phyloP scores from a whole-genome alignment of 35 echinoderm and acorn worm genomes.

The Eucidaris tribuloides region DNA sequence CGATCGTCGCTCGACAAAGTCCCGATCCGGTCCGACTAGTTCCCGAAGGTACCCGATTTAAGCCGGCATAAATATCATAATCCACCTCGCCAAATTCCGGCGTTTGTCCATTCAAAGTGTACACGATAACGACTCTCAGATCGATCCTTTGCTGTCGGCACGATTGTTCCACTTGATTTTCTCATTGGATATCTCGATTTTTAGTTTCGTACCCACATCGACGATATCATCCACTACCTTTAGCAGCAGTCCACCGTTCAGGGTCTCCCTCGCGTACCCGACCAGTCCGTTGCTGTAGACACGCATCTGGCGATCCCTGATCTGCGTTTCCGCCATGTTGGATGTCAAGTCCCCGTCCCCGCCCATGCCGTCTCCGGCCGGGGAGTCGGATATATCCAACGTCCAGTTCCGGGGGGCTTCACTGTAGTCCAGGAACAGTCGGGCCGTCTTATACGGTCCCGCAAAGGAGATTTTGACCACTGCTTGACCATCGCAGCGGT shows the following conservation, averaged over 20 bases:
- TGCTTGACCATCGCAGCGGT: conserved; percentile 72
- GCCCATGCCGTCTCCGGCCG: conserved; percentile 83
- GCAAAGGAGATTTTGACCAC: conserved; percentile 77
- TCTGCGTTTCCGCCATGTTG: conserved; percentile 92
- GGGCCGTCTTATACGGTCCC: conserved; percentile 71
- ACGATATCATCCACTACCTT: conserved; percentile 91
- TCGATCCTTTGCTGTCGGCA: conserved; percentile 36
- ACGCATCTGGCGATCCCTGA: conserved; percentile 75
- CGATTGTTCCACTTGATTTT: conserved; percentile 86
- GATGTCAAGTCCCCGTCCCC: conserved; percentile 54
- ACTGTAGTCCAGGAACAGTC: conserved; percentile 74
- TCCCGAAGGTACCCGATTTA: conserved; percentile 80
- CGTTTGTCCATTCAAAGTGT: conserved; percentile 70
- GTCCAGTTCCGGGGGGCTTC: conserved; percentile 82
- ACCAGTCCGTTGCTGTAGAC: conserved; percentile 86
- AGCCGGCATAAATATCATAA: conserved; percentile 78
- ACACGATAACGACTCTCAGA: conserved; percentile 74
- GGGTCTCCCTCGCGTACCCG: conserved; percentile 66
- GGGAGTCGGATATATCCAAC: conserved; percentile 86
- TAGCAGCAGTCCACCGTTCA: conserved; percentile 83
- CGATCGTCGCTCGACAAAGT: conserved; percentile 78
- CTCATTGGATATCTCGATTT: conserved; percentile 78
- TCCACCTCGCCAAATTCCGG: conserved; percentile 68
- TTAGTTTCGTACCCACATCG: conserved; percentile 48
- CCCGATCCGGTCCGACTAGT: conserved; percentile 66